Percentiles rank a stretch among this genome's conserved stretches.
phyloP scores from a whole-genome alignment of 2,113 vertebrate genomes.

The Heteronetta atricapilla region DNA sequence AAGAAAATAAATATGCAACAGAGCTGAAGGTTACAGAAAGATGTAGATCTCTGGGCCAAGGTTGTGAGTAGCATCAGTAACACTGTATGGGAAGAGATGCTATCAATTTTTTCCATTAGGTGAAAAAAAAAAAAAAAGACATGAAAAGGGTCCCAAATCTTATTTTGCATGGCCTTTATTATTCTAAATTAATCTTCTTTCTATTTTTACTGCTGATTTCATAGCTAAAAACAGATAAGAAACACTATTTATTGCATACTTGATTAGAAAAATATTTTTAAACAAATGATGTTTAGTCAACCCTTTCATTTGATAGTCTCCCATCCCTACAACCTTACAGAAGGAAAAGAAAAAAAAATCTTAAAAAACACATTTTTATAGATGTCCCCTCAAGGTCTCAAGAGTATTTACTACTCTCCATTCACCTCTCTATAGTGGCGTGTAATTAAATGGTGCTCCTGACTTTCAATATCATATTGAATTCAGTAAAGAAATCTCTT shows the following conservation, averaged over 20 bases:
- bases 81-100: neutral
- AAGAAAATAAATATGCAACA: neutral
- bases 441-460: constrained; percentile 43
- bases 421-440: neutral
- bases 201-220: constrained; percentile 12
- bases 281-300: constrained; percentile 21
- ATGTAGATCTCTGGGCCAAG: neutral
- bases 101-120: neutral
- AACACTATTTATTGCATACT: neutral
- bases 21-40: neutral
- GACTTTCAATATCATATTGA: constrained; percentile 47
- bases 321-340: neutral
- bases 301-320: constrained; percentile 31
- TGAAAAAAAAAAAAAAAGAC: neutral
- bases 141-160: neutral
- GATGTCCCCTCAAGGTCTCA: constrained; percentile 10
- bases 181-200: neutral
- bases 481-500: constrained; percentile 56
- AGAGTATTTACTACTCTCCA: constrained; percentile 33
- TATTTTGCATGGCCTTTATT: neutral
- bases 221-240: constrained; percentile 3
- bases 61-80: neutral
- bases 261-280: constrained; percentile 23
- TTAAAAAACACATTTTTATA: constrained; percentile 13
- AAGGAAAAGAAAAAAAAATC: neutral